Percentiles rank a stretch among this genome's conserved stretches.
phyloP scores from a whole-genome alignment of 2,113 vertebrate species.

The Melanocharis versteri region DNA sequence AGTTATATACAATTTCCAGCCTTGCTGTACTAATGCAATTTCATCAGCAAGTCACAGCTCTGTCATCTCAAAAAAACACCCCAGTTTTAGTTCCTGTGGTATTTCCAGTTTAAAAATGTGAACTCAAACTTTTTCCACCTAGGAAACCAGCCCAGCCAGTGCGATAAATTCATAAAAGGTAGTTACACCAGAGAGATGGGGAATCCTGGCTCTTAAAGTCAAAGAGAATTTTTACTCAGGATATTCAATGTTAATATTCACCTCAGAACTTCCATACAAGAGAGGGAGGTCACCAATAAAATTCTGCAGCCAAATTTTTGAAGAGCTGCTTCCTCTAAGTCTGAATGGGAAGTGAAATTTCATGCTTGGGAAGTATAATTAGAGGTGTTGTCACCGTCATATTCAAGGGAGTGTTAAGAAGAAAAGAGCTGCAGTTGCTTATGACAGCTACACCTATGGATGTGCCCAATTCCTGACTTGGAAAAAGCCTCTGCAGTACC shows the following conservation, averaged over 20 bases:
- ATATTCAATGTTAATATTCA: background rate
- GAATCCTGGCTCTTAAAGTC: background rate
- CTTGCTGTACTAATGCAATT: background rate
- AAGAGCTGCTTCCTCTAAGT: background rate
- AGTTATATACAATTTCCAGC: background rate
- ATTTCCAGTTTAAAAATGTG: background rate
- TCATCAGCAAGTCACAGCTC: background rate
- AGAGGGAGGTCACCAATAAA: background rate
- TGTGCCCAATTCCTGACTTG: background rate
- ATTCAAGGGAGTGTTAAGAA: background rate
- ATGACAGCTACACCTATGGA: background rate
- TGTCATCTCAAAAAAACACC: background rate
- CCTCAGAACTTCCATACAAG: background rate
- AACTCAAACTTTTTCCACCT: background rate
- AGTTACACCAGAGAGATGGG: background rate
- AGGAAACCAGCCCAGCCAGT: background rate
- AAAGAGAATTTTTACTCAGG: background rate
- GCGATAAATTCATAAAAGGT: background rate
- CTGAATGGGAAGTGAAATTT: background rate
- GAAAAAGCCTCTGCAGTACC: background rate
- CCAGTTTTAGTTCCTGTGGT: background rate
- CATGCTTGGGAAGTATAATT: background rate
- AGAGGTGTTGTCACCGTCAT: background rate
- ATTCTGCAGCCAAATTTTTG: background rate
- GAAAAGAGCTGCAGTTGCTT: background rate